Evolutionary conservation across 2,113 vertebrate genomes (phyloP).

Genomic region (Syngnathus scovelli): DNA sequence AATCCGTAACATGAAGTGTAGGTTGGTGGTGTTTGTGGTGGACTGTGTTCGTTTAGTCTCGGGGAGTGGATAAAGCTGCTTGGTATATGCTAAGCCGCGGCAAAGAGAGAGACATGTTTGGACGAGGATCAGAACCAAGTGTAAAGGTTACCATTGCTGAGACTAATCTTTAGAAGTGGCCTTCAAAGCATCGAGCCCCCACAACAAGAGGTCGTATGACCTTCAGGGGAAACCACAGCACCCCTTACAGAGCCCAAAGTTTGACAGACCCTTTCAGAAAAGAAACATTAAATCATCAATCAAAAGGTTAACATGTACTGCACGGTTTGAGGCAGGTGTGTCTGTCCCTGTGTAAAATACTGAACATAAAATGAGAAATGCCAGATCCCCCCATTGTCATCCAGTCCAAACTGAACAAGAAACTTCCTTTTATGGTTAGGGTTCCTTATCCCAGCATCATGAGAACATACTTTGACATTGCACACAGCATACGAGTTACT

Average conservation of each 20-base stretch:
- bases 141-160: constrained; percentile 74
- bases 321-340: constrained; percentile 6
- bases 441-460: constrained; percentile 14
- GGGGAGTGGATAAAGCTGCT: constrained; percentile 28
- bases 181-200: constrained; percentile 69
- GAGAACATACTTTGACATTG: constrained; percentile 13
- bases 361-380: constrained; percentile 43
- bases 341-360: constrained; percentile 7
- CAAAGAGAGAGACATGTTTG: constrained; percentile 50
- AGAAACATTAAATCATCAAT: constrained; percentile 25
- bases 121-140: constrained; percentile 61
- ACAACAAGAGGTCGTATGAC: constrained; percentile 63
- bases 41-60: constrained; percentile 18
- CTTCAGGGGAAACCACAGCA: constrained; percentile 56
- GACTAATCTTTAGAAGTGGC: constrained; percentile 65
- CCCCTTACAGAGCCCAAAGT: constrained; percentile 30
- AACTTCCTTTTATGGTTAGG: constrained; percentile 58
- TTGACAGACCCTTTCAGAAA: constrained; percentile 24
- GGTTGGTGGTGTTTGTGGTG: neutral
- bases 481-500: constrained; percentile 6
- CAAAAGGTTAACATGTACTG: neutral
- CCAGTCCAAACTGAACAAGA: constrained; percentile 45
- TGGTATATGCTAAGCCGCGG: constrained; percentile 30
- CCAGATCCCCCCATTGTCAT: constrained; percentile 39
- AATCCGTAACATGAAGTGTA: constrained; percentile 3